phyloP scores from a whole-genome alignment of 1,140 invertebrate species.

The Triops cancriformis region DNA sequence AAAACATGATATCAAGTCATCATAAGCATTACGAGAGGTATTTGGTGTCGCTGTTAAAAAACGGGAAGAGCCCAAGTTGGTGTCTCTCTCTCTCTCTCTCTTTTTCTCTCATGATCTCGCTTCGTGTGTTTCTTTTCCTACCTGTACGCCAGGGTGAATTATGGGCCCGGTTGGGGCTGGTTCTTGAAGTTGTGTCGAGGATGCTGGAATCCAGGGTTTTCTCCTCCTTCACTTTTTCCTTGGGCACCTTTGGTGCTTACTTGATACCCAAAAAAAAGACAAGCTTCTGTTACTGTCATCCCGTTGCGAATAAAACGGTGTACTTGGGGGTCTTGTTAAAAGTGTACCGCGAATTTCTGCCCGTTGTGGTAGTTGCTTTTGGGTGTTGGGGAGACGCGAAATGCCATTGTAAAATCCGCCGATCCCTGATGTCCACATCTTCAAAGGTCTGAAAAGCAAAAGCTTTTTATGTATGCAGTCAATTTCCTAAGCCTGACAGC shows the following conservation, averaged over 20 bases:
- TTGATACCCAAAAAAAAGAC: not conserved
- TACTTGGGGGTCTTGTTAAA: not conserved
- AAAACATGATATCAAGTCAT: not conserved
- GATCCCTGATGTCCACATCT: not conserved
- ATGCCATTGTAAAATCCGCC: not conserved
- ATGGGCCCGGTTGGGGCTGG: not conserved
- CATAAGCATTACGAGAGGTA: not conserved
- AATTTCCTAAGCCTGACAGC: conserved; percentile 6
- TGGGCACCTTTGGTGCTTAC: not conserved
- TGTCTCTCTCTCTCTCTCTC: not conserved
- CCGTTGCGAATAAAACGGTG: not conserved
- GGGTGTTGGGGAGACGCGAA: not conserved
- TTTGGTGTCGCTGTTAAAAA: not conserved
- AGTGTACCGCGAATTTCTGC: too few relatives aligned
- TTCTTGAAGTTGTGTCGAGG: not conserved
- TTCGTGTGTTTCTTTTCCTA: not conserved
- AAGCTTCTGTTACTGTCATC: not conserved
- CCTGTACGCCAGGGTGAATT: conserved; percentile 12
- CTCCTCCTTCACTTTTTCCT: not conserved
- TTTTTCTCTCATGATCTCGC: not conserved
- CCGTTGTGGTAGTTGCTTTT: too few relatives aligned
- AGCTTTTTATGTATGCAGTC: conserved; percentile 14
- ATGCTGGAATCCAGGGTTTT: not conserved
- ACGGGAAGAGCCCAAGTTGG: not conserved
- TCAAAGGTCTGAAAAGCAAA: not conserved